Conservation (phyloP, 2,113 vertebrate species). For the Gavia stellata region DNA sequence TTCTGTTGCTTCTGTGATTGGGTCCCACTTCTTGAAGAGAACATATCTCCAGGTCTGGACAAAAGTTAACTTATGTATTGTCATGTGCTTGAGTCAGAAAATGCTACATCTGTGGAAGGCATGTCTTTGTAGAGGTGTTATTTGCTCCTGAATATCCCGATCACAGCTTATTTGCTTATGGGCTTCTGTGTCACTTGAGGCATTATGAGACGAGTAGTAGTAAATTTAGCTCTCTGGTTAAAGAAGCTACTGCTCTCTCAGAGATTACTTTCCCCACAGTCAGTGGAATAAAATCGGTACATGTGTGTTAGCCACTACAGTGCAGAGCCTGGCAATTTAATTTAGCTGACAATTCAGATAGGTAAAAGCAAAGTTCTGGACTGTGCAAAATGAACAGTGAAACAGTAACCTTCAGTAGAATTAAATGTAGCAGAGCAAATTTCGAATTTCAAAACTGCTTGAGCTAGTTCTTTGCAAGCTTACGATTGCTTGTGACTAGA, state of each 20-base stretch:
- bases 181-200: background rate
- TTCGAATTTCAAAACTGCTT: background rate
- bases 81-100: background rate
- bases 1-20: background rate
- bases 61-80: background rate
- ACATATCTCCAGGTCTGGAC: background rate
- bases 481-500: background rate
- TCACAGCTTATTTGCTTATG: background rate
- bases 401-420: background rate
- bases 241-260: background rate
- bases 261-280: background rate
- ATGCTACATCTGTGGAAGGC: background rate
- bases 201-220: background rate
- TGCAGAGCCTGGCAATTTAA: background rate
- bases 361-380: background rate
- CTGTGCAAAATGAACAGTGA: background rate
- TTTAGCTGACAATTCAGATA: background rate
- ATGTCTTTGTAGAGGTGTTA: background rate
- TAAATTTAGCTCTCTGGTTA: constrained; percentile 11
- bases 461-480: background rate
- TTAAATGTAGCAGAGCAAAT: background rate
- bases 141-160: background rate
- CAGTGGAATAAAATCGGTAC: background rate
- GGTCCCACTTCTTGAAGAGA: background rate
- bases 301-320: background rate